Base-by-base conservation (phyloP, 2,113 vertebrate species). In the Colaptes auratus region DNA sequence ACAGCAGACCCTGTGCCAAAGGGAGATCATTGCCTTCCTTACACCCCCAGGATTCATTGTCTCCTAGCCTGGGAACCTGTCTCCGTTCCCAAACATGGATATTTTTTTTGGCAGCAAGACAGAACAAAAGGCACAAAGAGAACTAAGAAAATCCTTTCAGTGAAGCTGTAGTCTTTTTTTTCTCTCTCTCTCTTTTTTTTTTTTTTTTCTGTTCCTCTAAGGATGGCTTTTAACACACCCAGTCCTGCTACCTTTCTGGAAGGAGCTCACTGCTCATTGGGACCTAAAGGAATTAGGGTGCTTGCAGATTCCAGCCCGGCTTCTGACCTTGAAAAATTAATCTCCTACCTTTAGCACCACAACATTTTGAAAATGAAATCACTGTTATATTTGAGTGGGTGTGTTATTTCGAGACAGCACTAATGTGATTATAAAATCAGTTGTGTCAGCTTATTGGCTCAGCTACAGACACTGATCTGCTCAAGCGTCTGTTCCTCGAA, bases 11-110 rank as follows among this genome's bases (percentile, higher is more conserved):
- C 60, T 5, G 88, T 96, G 94, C 93, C 85, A 89, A 88, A 69
- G 79, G 52, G 91, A 83, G 91, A 94, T 91, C 79, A 17, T n/a
- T 88, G 95, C 96, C 94, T 92, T 93, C 95, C 90, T 92, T 50
- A 84, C 93, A 63, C 91, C 88, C 96, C 91, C 93, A 75, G 90
- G 86, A 88, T 95, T 96, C 96, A 96, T 96, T 96, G 95, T 96
- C 95, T 96, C 90, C 90, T 61, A 92, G 94, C 90, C 94, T 97
- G 95, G 97, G 95, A 97, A 97, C 96, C 96, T 96, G 86, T 93
- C 95, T 96, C 84, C 8, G 20, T 96, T 97, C 96, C 92, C 95
- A 96, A 96, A 95, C 86, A 92, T 70, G 92, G 78, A 95, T 97
- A 96, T 97, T 97, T 95, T 95, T 96, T 86, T 96, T 97, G 97